phyloP scores from a whole-genome alignment of 1,140 invertebrate species.

The Drosophila biarmipes region DNA sequence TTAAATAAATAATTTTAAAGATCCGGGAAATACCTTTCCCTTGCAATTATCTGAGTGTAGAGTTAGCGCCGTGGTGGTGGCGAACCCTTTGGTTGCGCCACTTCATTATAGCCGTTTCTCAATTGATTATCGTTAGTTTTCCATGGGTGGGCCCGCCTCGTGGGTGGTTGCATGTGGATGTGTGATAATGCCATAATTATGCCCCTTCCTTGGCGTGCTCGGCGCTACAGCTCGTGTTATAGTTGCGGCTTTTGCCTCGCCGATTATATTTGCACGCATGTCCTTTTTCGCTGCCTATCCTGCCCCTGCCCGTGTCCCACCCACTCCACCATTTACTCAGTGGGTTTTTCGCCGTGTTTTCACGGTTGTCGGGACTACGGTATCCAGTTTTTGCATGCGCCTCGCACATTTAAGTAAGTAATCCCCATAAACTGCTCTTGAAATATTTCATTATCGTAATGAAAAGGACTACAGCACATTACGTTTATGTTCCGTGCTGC shows the following conservation, averaged over 20 bases:
- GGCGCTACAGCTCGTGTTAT: conserved; percentile 41
- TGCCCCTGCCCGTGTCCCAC: neutral
- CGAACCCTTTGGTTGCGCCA: conserved; percentile 62
- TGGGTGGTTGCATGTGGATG: conserved; percentile 22
- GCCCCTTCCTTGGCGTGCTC: conserved; percentile 69
- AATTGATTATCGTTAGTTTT: conserved; percentile 79
- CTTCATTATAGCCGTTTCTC: conserved; percentile 82
- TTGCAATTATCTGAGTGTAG: conserved; percentile 7
- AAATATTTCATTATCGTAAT: conserved; percentile 82
- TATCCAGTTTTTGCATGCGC: conserved; percentile 62
- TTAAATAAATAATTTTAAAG: too few species aligned
- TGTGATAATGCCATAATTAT: conserved; percentile 81
- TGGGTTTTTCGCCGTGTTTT: conserved; percentile 57
- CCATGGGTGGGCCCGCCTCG: conserved; percentile 8
- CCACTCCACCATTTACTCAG: too few species aligned
- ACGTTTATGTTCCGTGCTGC: conserved; percentile 52
- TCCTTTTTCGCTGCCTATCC: conserved; percentile 39
- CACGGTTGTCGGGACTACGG: conserved; percentile 52
- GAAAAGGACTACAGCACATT: conserved; percentile 73
- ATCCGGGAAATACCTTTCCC: neutral
- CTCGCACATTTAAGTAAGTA: conserved; percentile 70
- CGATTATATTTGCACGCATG: conserved; percentile 77
- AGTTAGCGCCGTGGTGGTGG: conserved; percentile 1
- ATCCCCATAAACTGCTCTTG: conserved; percentile 80
- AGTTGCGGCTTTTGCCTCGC: conserved; percentile 62